These are phyloP conservation scores for Leptinotarsa texana DNA, from an alignment of 1,140 invertebrate genomes.

Conservation along the genomic window DNA sequence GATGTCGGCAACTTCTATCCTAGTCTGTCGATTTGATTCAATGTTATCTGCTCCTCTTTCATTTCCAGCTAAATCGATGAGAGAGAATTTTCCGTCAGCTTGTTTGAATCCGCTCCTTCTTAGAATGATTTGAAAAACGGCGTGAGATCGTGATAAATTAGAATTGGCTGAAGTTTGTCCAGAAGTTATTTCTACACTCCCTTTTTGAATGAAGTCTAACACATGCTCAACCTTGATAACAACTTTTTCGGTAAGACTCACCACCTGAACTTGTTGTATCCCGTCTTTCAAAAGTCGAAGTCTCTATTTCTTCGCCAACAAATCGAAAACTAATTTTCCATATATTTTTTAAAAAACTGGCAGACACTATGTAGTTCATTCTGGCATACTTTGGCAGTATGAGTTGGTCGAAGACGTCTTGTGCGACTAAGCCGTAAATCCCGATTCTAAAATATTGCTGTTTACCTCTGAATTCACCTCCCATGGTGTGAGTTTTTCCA, in stretches of 20 bases:
- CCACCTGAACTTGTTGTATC: conserved; percentile 88
- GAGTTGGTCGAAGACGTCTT: conserved; percentile 86
- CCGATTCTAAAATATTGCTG: conserved; percentile 83
- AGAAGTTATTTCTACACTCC: conserved; percentile 82
- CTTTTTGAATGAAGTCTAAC: conserved; percentile 81
- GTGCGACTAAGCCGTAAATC: conserved; percentile 86
- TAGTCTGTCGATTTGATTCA: conserved; percentile 91
- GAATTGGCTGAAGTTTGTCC: conserved; percentile 92
- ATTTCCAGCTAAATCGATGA: conserved; percentile 98
- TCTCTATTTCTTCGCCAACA: conserved; percentile 84
- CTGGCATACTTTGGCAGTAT: conserved; percentile 77
- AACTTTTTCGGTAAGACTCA: conserved; percentile 86
- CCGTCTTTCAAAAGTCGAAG: conserved; percentile 93
- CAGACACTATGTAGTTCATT: conserved; percentile 79
- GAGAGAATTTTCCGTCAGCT: conserved; percentile 91
- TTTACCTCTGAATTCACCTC: conserved; percentile 52
- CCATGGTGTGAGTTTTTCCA: conserved; percentile 55
- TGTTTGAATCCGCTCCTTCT: conserved; percentile 72
- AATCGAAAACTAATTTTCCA: conserved; percentile 95
- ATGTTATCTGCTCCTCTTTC: conserved; percentile 97
- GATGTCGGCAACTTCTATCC: conserved; percentile 99
- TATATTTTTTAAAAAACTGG: conserved; percentile 98
- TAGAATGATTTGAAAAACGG: conserved; percentile 86
- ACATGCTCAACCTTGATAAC: conserved; percentile 87
- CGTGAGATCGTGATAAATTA: conserved; percentile 93